Percentiles rank a stretch among this genome's conserved stretches.
Evolutionary conservation across 1,140 invertebrate genomes (phyloP).

Genomic region (Drosophila biarmipes): DNA sequence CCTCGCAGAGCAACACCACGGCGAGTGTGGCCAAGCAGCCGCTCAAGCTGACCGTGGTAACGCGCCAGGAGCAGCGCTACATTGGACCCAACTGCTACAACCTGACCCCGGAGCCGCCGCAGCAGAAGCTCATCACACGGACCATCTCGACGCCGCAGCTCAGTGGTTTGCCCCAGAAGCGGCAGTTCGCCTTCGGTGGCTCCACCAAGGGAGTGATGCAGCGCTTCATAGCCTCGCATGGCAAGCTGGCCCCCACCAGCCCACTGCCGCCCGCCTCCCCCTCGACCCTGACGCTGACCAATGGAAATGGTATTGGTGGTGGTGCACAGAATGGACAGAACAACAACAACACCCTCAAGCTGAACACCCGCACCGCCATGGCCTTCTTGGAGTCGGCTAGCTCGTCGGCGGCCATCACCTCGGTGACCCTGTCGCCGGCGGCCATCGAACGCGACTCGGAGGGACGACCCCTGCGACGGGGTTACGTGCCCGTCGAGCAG

Average conservation of each 20-base stretch:
- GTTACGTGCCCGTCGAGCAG: constrained; percentile 89
- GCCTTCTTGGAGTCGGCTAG: constrained; percentile 59
- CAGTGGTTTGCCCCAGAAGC: constrained; percentile 82
- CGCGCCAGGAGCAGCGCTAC: constrained; percentile 69
- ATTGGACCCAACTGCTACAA: constrained; percentile 83
- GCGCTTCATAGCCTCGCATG: constrained; percentile 90
- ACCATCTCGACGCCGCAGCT: constrained; percentile 87
- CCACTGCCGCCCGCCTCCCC: constrained; percentile 21
- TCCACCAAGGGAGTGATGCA: constrained; percentile 91
- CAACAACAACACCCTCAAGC: constrained; percentile 42
- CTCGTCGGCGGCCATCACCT: constrained; percentile 32
- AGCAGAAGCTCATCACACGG: constrained; percentile 85
- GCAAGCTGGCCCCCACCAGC: constrained; percentile 85
- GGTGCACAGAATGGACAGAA: not conserved
- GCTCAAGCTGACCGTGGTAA: constrained; percentile 52
- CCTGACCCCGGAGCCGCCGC: constrained; percentile 84
- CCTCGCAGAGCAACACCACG: constrained; percentile 62
- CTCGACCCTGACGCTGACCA: constrained; percentile 19
- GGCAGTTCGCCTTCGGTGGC: constrained; percentile 86
- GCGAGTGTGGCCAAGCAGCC: constrained; percentile 23
- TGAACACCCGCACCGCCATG: constrained; percentile 62
- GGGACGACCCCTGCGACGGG: constrained; percentile 87
- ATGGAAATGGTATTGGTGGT: constrained; percentile 39
- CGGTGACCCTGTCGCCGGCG: constrained; percentile 74
- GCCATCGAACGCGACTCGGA: constrained; percentile 85